phyloP scores from a whole-genome alignment of 2,797 vertebrate genomes.

The Australoheros facetus region DNA sequence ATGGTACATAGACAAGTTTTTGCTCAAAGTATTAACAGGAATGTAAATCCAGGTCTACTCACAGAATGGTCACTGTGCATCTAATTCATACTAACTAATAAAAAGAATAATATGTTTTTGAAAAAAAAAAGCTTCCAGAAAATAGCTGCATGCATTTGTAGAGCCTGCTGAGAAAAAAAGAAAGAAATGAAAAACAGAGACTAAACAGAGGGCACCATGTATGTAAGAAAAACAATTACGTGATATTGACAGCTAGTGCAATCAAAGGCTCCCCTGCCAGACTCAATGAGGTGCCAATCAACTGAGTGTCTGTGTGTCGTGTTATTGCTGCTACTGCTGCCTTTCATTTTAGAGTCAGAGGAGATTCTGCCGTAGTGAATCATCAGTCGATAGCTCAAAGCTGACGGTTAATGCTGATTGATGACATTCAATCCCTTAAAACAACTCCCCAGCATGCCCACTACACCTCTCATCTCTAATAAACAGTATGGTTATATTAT shows the following conservation, averaged over 20 bases:
- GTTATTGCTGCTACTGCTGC: conserved; percentile 62
- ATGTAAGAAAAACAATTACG: conserved; percentile 77
- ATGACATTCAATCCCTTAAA: conserved; percentile 69
- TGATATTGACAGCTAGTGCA: conserved; percentile 80
- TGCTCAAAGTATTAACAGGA: conserved; percentile 10
- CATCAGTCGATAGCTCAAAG: conserved; percentile 82
- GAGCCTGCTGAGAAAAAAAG: conserved; percentile 22
- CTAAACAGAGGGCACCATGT: conserved; percentile 58
- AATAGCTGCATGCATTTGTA: conserved; percentile 7
- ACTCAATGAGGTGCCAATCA: conserved; percentile 86
- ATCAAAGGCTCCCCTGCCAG: conserved; percentile 81
- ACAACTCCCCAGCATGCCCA: conserved; percentile 5
- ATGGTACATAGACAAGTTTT: conserved; percentile 11
- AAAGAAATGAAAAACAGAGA: not conserved
- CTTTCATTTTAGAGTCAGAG: conserved; percentile 81
- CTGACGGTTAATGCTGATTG: conserved; percentile 82
- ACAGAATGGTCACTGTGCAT: not conserved
- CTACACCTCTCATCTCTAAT: conserved; percentile 36
- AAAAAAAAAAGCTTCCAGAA: not conserved
- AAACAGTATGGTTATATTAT: conserved; percentile 24
- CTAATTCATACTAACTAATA: not conserved
- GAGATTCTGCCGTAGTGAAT: conserved; percentile 74
- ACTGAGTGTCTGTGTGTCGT: conserved; percentile 75
- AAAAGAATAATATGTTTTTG: not conserved
- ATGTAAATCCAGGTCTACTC: not conserved